phyloP scores from a whole-genome alignment of 2,888 invertebrate species.

The Xanthia icteritia region DNA sequence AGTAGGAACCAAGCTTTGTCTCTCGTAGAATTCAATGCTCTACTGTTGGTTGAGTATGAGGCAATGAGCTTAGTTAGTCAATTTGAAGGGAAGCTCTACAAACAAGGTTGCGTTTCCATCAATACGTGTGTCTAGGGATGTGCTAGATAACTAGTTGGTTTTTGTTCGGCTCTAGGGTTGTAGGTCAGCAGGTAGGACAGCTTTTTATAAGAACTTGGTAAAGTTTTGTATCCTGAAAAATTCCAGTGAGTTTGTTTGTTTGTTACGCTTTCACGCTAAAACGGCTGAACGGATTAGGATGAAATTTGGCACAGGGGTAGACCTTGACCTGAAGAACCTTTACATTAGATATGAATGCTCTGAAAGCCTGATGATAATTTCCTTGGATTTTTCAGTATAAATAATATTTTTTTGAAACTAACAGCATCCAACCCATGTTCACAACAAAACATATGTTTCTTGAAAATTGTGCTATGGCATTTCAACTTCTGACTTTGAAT shows the following conservation, averaged over 20 bases:
- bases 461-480: background rate
- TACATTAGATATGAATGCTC: background rate
- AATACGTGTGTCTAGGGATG: slow-evolving; percentile 54
- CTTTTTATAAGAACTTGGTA: background rate
- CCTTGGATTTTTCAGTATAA: background rate
- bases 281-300: too few species aligned
- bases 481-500: background rate
- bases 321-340: too few species aligned
- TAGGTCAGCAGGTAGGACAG: slow-evolving; percentile 53
- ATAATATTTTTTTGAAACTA: background rate
- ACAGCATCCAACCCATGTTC: background rate
- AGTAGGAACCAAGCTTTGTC: background rate
- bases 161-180: slow-evolving; percentile 57
- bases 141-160: slow-evolving; percentile 45
- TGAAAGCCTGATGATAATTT: background rate
- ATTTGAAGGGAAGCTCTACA: slow-evolving; percentile 54
- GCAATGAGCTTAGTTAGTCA: background rate
- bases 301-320: too few species aligned
- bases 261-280: too few species aligned
- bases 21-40: background rate
- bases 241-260: too few species aligned
- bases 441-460: background rate
- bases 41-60: background rate
- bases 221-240: background rate
- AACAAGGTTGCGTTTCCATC: slow-evolving; percentile 73